Evolutionary conservation across 2,797 vertebrate genomes (phyloP).

Genomic region (Spondyliosoma cantharus): DNA sequence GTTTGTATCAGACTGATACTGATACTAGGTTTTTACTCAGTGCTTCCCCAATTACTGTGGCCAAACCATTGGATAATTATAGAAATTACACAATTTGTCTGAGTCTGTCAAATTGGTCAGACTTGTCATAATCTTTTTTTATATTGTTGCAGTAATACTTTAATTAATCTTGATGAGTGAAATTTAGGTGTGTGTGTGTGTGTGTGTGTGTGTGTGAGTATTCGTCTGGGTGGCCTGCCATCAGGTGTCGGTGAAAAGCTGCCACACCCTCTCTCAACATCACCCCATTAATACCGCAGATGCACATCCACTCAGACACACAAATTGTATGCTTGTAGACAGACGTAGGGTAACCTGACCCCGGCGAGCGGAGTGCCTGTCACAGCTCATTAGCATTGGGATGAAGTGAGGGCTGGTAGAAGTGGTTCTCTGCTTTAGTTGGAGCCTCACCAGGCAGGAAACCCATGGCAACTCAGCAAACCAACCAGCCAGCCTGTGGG

Average conservation of each 20-base stretch:
- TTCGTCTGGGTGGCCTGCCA: conserved; percentile 52
- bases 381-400: conserved; percentile 74
- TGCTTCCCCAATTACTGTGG: not conserved
- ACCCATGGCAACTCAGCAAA: conserved; percentile 50
- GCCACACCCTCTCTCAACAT: conserved; percentile 37
- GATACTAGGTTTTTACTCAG: not conserved
- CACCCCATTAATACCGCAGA: conserved; percentile 56
- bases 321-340: conserved; percentile 41
- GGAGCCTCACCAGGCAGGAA: conserved; percentile 71
- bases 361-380: conserved; percentile 69
- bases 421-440: conserved; percentile 71
- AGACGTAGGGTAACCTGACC: conserved; percentile 62
- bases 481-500: conserved; percentile 35
- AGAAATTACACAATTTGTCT: not conserved
- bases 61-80: not conserved
- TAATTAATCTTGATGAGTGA: conserved; percentile 14
- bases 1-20: not conserved
- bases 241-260: conserved; percentile 59
- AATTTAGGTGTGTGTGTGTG: conserved; percentile 5
- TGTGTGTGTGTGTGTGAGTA: not conserved
- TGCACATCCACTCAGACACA: not conserved
- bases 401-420: conserved; percentile 66
- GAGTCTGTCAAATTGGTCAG: not conserved
- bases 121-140: not conserved
- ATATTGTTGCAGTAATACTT: not conserved